Conservation (phyloP, 2,888 invertebrate species). For the Drosophila neotestacea region DNA sequence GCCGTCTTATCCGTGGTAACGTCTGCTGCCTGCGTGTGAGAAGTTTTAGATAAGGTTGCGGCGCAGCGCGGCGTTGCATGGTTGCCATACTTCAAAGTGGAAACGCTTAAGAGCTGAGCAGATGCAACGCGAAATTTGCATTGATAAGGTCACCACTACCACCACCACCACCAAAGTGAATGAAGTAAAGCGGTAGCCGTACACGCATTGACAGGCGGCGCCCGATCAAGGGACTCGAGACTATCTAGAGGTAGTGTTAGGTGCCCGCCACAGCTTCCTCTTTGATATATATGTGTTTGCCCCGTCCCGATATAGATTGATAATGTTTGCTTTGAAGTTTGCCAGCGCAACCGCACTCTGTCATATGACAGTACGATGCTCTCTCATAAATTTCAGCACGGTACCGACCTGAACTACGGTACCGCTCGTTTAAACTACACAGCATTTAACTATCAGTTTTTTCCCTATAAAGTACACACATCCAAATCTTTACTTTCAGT, state of each 20-base stretch:
- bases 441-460: neutral
- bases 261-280: slow-evolving; percentile 52
- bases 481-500: neutral
- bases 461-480: neutral
- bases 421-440: too few species aligned
- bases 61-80: slow-evolving; percentile 23
- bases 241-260: slow-evolving; percentile 28
- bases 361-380: neutral
- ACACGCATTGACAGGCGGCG: slow-evolving; percentile 13
- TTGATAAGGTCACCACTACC: slow-evolving; percentile 57
- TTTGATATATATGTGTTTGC: slow-evolving; percentile 31
- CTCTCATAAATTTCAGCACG: neutral
- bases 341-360: slow-evolving; percentile 23
- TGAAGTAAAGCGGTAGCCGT: slow-evolving; percentile 5
- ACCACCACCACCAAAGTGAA: slow-evolving; percentile 4
- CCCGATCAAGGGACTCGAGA: neutral
- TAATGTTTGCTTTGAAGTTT: slow-evolving; percentile 63
- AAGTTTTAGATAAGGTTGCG: slow-evolving; percentile 72
- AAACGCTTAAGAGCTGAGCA: slow-evolving; percentile 6
- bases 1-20: slow-evolving; percentile 45
- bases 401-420: neutral
- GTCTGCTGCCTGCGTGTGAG: slow-evolving; percentile 73
- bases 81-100: slow-evolving; percentile 65
- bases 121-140: slow-evolving; percentile 62
- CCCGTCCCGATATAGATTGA: slow-evolving; percentile 30